phyloP scores from a whole-genome alignment of 2,797 vertebrate species.

The Picus viridis region DNA sequence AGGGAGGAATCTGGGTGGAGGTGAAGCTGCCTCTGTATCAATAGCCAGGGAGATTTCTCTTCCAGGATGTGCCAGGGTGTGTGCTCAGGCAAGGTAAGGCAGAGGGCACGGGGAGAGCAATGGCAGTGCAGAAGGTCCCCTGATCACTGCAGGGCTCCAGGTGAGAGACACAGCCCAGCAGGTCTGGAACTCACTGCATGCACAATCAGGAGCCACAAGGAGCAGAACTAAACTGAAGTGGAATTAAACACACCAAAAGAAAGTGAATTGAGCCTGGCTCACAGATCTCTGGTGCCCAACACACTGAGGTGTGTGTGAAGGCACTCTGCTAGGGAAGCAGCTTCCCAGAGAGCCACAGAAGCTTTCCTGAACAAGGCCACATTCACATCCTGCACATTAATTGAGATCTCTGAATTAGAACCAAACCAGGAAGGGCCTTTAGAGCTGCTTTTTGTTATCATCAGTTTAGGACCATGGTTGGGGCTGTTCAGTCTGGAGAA shows the following conservation, averaged over 20 bases:
- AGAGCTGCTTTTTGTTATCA: neutral
- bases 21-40: constrained; percentile 36
- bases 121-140: neutral
- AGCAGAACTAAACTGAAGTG: neutral
- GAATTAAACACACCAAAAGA: neutral
- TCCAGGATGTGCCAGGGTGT: constrained; percentile 37
- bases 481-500: no score
- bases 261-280: neutral
- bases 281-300: neutral
- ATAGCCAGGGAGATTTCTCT: constrained; percentile 64
- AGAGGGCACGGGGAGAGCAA: constrained; percentile 2
- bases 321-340: neutral
- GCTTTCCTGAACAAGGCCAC: neutral
- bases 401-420: neutral
- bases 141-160: constrained; percentile 2
- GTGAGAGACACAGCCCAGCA: neutral
- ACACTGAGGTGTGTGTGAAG: neutral
- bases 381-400: neutral
- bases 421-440: neutral
- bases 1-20: constrained; percentile 70
- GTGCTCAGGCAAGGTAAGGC: no score
- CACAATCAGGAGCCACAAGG: neutral
- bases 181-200: neutral
- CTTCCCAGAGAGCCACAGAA: neutral
- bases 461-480: neutral